Evolutionary conservation across 2,888 invertebrate species (phyloP), one percentile per base, ranked within the genome.

Genomic region (Bhutanitis thaidina): DNA sequence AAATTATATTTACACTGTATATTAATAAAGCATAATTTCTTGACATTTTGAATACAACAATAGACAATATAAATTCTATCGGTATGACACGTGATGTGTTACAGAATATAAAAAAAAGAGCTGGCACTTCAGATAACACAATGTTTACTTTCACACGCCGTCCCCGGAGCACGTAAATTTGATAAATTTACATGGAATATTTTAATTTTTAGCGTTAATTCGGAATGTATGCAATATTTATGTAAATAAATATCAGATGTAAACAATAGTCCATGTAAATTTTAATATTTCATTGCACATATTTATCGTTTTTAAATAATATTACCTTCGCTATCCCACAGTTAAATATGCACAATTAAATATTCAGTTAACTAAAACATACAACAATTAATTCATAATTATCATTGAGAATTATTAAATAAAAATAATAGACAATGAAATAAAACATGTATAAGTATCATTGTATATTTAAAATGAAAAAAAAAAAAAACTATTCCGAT

Each of bases 241-340:
- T 9, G 10, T 30, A 30, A 3, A n/a, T 4, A 34, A 34, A 12
- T 34, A 34, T 34, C 12, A 5, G 16, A 16, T 41, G 35, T 48
- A 48, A 48, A 27, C 27, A 40, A 48, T 48, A 48, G 35, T 35
- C 48, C 48, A 41, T 48, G 29, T 48, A 41, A 48, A 48, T 35
- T 10, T n/a, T 10, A 32, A 39, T 40, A 40, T 34, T 34, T 13
- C 3, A 12, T 5, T 34, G 34, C 7, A 12, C 34, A 34, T 34
- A 12, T 10, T 27, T 27, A 1, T 13, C 12, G 0, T 3, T 3
- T 12, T n/a, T n/a, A 30, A 9, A 30, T 30, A n/a, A n/a, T n/a
- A n/a, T n/a, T n/a, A n/a, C n/a, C n/a, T n/a, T n/a, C n/a, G n/a
- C n/a, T n/a, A n/a, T n/a, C n/a, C n/a, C n/a, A n/a, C n/a, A n/a